Conservation (phyloP, 2,797 vertebrate genomes). For the Morelia viridis region DNA sequence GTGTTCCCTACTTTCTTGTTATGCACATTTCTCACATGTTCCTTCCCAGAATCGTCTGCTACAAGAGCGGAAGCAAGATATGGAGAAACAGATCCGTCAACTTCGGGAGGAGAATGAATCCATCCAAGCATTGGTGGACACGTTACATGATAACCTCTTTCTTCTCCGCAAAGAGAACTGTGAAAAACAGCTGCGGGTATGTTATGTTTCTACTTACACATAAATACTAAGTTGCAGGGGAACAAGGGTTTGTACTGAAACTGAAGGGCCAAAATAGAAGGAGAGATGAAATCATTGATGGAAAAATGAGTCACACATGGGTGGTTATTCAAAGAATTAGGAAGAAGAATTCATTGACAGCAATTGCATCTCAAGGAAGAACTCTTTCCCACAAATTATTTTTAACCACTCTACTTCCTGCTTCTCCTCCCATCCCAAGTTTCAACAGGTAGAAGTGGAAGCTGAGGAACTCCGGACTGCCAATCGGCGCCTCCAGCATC, state of each 20-base stretch:
- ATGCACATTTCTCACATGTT: neutral
- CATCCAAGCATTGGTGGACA: slow-evolving; percentile 49
- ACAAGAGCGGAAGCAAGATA: slow-evolving; percentile 61
- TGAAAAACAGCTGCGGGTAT: slow-evolving; percentile 62
- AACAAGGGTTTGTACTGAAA: no score
- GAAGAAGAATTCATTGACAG: neutral
- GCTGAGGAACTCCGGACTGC: slow-evolving; percentile 51
- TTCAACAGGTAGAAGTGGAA: slow-evolving; percentile 55
- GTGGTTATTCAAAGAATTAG: neutral
- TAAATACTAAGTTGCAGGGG: neutral
- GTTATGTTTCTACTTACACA: neutral
- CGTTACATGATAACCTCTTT: slow-evolving; percentile 58
- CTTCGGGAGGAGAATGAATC: slow-evolving; percentile 61
- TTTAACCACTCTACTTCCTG: neutral
- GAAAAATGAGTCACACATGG: neutral
- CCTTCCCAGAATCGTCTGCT: slow-evolving; percentile 63
- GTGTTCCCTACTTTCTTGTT: neutral
- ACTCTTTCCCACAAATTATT: neutral
- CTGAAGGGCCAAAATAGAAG: neutral
- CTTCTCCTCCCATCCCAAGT: slow-evolving; percentile 30
- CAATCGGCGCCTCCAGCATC: slow-evolving; percentile 53
- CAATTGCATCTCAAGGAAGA: neutral
- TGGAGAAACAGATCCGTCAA: slow-evolving; percentile 60
- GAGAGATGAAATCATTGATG: neutral
- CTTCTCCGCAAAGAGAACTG: slow-evolving; percentile 50